Conservation (phyloP, 2,888 invertebrate species). For the Priocnemis perturbator region DNA sequence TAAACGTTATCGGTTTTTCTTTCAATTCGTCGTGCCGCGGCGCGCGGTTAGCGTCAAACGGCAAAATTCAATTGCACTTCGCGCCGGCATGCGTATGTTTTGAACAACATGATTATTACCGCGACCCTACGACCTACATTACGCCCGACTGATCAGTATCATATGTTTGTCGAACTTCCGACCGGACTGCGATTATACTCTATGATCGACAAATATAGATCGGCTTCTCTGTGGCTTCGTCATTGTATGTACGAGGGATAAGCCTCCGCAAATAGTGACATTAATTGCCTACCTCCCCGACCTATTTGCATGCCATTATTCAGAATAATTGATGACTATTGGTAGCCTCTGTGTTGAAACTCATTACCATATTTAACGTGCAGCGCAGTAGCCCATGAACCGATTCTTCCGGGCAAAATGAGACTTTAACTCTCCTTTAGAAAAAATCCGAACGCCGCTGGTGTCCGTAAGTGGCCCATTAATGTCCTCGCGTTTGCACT, state of each 20-base stretch:
- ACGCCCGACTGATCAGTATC: slow-evolving; percentile 59
- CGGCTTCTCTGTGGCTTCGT: slow-evolving; percentile 42
- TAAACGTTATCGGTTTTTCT: too few relatives aligned
- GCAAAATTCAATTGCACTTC: too few relatives aligned
- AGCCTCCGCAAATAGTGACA: slow-evolving; percentile 72
- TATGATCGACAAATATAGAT: slow-evolving; percentile 59
- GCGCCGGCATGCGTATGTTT: too few relatives aligned
- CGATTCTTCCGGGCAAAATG: slow-evolving; percentile 6
- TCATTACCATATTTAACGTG: slow-evolving; percentile 69
- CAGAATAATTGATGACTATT: slow-evolving; percentile 73
- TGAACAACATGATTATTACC: not conserved
- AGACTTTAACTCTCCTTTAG: not conserved
- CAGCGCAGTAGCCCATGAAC: not conserved
- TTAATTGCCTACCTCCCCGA: slow-evolving; percentile 69
- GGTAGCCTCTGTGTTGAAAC: slow-evolving; percentile 65
- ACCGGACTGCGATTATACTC: slow-evolving; percentile 40
- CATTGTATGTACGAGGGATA: slow-evolving; percentile 60
- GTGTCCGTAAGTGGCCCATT: too few relatives aligned
- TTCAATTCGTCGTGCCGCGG: too few relatives aligned
- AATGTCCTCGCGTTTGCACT: too few relatives aligned
- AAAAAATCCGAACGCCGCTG: too few relatives aligned
- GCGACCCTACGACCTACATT: slow-evolving; percentile 47
- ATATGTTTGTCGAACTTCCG: slow-evolving; percentile 57
- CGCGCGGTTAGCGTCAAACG: too few relatives aligned
- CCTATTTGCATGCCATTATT: slow-evolving; percentile 73